phyloP scores from a whole-genome alignment of 2,113 vertebrate genomes.

The Paralichthys olivaceus region DNA sequence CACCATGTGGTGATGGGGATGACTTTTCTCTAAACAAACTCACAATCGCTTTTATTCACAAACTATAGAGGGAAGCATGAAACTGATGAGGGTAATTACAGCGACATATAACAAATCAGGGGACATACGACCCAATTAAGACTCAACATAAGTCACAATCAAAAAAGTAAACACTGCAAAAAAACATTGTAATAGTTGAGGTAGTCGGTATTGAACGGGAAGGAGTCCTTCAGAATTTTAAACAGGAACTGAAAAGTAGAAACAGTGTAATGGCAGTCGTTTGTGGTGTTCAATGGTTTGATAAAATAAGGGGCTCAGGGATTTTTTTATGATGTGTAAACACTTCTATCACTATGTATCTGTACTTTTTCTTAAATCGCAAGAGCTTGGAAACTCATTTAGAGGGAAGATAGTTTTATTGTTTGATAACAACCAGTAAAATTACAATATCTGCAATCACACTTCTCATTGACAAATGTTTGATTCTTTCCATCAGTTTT shows the following conservation, averaged over 20 bases:
- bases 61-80: neutral
- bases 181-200: conserved; percentile 2
- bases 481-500: conserved; percentile 81
- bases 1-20: conserved; percentile 62
- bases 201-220: neutral
- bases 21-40: too few relatives aligned
- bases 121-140: conserved; percentile 6
- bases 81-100: conserved; percentile 35
- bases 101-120: conserved; percentile 21
- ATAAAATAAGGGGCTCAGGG: neutral
- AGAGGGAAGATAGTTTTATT: too few relatives aligned
- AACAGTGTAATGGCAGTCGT: neutral
- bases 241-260: conserved; percentile 2
- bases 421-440: too few relatives aligned
- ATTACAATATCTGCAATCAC: too few relatives aligned
- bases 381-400: too few relatives aligned
- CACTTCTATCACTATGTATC: neutral
- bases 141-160: conserved; percentile 19
- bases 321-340: neutral
- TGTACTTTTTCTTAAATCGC: neutral
- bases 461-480: neutral
- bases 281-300: neutral
- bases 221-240: conserved; percentile 1
- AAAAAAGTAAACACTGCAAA: neutral
- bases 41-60: conserved; percentile 6